Evolutionary conservation across 2,113 vertebrate genomes (phyloP), one percentile per base, ranked within the genome.

Genomic region (Hippocampus guttulatus): DNA sequence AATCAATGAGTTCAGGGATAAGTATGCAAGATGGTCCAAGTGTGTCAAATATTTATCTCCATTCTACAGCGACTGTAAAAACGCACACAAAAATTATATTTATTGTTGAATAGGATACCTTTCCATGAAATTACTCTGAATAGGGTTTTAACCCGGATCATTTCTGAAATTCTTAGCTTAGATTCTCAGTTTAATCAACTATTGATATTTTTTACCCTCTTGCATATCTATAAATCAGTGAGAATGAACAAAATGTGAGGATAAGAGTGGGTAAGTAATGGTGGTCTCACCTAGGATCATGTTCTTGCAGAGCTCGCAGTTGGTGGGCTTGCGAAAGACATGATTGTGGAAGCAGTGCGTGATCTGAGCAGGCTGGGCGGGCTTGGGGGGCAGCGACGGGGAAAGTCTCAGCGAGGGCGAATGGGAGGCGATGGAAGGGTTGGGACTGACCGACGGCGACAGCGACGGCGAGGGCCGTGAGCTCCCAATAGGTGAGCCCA

Each of bases 291-390:
- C 95, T 58, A 95, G 93, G 40, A 97, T 96, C 87, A 94, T 90
- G 81, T 96, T 92, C 75, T 93, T 95, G 92, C 95, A 97, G 70
- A 95, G 92, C 87, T 96, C 92, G 61, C 95, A 97, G 71, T 93
- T 93, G 81, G 92, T 94, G 74, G 95, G 93, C 76, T 95, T 92
- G 81, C 95, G 95, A 88, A 97, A 96, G 76, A 95, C 84, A 2
- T 95, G 90, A 55, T 96, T 95, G 84, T 95, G 93, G 88, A 97
- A 96, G 79, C 89, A 93, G 92, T 96, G 95, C 6, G 81, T 93
- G 9, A 93, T 91, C 72, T 90, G 85, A 15, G 58, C 9, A 3
- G 93, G 91, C 40, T 87, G 90, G 68, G 87, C 52, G 6, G 88
- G 84, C 63, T 88, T 89, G 68, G 43, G 1, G 58, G 84, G 79